Base-by-base conservation (phyloP, 2,888 invertebrate species). In the Chironomus riparius region DNA sequence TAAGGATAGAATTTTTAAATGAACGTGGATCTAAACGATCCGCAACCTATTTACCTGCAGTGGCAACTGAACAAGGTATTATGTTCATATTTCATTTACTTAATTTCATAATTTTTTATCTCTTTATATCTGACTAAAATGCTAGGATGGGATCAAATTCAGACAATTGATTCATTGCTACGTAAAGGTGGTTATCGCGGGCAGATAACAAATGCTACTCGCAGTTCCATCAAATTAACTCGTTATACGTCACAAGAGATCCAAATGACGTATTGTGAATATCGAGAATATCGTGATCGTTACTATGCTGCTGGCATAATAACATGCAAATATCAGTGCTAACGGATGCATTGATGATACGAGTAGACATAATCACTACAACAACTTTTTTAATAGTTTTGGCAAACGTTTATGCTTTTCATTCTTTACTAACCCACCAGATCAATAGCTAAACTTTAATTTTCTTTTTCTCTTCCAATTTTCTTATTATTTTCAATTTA, bases 11-110 rank as follows among this genome's bases (percentile, higher is more conserved):
- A 86, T 99, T 98, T 83, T 86, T 91, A 79, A 97, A 93, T 83
- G 97, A 98, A 83, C 90, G 96, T 81, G 93, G 98, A 78, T 91
- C 92, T 81, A 95, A 95, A 83, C 90, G 96, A 81, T 97, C 97
- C 79, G 98, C 99, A 81, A 99, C 99, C 79, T 99, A 98, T 85
- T 87, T 99, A 84, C 99, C 99, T 75, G 96, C 98, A 86, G 98
- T 99, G 80, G 97, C 98, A 79, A 90, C 92, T 76, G 98, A 99
- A 85, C 98, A 99, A 92, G 98, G 97, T 95, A 71, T 65, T 47
- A 62, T 73, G 75, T 77, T 2, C 13, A 2, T 3, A 21, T 12
- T 22, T 3, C 3, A 70, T 50, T 70, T 70, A 28, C 61, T 77
- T 76, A 65, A 73, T 38, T 38, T 76, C 77, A 83, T 86, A 22